Base-by-base conservation (phyloP, 2,888 invertebrate species). In the Heliconius erato region DNA sequence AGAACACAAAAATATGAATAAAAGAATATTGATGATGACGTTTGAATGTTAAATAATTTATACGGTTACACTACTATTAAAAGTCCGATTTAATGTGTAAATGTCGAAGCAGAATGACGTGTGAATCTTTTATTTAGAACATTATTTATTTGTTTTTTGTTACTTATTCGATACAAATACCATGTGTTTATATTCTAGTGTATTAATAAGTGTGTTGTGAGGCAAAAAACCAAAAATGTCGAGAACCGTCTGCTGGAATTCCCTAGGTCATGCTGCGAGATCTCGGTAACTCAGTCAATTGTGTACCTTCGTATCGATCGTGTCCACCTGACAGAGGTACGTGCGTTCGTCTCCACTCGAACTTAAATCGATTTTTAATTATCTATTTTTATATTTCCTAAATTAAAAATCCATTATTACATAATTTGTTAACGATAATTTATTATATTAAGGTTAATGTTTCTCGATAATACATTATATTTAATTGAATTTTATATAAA, bases 311-410 rank as follows among this genome's bases (percentile, higher is more conserved):
- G 89, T 85, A 84, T 86, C 89, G 90, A 85, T 83, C 89, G 91
- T 88, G 90, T 88, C 89, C 87, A 86, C 85, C 85, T 85, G 82
- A 87, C 87, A 87, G 87, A 90, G 92, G 93, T 93, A 92, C 88
- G 92, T 91, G 85, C 87, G 87, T 85, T 86, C 84, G 86, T 86
- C 87, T 85, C 85, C 86, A 81, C 86, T 85, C 84, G 83, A 83
- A 82, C 84, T 86, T 86, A 90, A 90, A 93, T 92, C 90, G 88
- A 87, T 86, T 89, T 91, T 90, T 92, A 93, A 94, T 85, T 89
- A 90, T 89, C 85, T 79, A 79, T 81, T 54, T n/a, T 26, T n/a
- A 54, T 74, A 74, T 81, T 85, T 85, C 71, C 68, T 82, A 68
- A 85, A 83, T 84, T 84, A 84, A 86, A 85, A 35, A 77, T 35